Conservation (phyloP, 2,888 invertebrate genomes). For the Habrosyne pyritoides region DNA sequence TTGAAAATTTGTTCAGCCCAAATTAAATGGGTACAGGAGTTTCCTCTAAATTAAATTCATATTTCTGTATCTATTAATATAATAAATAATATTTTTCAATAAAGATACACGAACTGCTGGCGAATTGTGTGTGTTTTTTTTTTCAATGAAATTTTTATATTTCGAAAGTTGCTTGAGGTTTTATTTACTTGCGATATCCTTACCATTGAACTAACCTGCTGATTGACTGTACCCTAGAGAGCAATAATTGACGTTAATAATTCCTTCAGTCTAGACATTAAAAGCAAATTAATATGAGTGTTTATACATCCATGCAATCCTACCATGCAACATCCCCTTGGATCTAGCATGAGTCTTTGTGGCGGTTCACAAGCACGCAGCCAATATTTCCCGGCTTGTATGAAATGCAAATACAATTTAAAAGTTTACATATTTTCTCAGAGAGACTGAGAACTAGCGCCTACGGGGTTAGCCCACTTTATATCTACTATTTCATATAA, state of each 20-base stretch:
- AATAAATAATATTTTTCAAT: too few species aligned
- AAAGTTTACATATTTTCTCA: conserved; percentile 79
- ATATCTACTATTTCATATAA: conserved; percentile 29
- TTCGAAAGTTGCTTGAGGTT: too few species aligned
- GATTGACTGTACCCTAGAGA: conserved; percentile 1
- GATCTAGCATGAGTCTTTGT: conserved; percentile 60
- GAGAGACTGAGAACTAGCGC: conserved; percentile 67
- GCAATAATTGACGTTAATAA: background rate
- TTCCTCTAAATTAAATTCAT: background rate
- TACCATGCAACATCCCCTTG: conserved; percentile 41
- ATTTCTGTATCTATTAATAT: background rate
- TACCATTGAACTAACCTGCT: background rate
- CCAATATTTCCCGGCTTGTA: conserved; percentile 75
- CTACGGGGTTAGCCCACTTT: conserved; percentile 48
- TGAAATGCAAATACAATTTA: conserved; percentile 82
- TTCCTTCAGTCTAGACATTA: conserved; percentile 11
- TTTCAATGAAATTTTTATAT: too few species aligned
- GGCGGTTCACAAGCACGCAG: conserved; percentile 57
- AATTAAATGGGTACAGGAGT: conserved; percentile 3
- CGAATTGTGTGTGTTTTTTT: too few species aligned
- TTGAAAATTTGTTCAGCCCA: conserved; percentile 2
- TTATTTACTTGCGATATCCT: too few species aligned
- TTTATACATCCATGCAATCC: conserved; percentile 33
- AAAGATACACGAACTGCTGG: too few species aligned
- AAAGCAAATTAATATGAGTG: conserved; percentile 22